Base-by-base conservation (phyloP, 2,797 vertebrate species). In the Parotocinclus haroldoi region DNA sequence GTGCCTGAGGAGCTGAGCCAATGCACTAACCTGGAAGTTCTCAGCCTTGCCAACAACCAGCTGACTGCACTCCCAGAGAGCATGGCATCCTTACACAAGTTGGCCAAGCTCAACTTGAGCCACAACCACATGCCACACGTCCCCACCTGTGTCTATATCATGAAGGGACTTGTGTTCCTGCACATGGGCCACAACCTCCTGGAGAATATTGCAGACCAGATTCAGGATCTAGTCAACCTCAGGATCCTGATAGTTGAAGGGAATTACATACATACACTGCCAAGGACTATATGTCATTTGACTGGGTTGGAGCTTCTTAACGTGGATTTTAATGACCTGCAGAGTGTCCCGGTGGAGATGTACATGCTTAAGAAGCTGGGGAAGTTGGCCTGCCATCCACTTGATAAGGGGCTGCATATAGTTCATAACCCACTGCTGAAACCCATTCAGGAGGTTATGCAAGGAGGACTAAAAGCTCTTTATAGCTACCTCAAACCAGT, bases 351-450 rank as follows among this genome's bases (percentile, higher is more conserved):
- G 0, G 78, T 87, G 0, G 94, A 98, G 46, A 87, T 99, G 81
- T 92, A 93, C 79, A 83, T 89, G 66, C 90, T 98, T 69, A 83
- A 46, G n/a, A 76, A 87, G 27, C 87, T 98, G 48, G 66, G 80
- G 39, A 92, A 86, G 79, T 81, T 98, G 0, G 95, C 95, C 0
- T 95, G 93, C 85, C 97, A 97, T 80, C 95, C 95, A 0, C 79
- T 98, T 83, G 95, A 97, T 83, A 97, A 95, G 75, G 95, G 95
- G 11, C 89, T 99, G n/a, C 96, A 98, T 74, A 91, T 98, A 7
- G 80, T 89, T 38, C 91, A 93, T 55, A 99, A 98, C 75, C 95
- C 95, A 1, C 81, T 98, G 27, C 73, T 92, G 27, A 95, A 95
- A 63, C 94, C 95, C 0, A 88, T 98, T 55, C 89, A 94, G 0